A percentile compares a stretch with the other conserved stretches of the same genome.
These are phyloP conservation scores for Melangyna quadrimaculata DNA, from an alignment of 2,888 invertebrate genomes.

Conservation along the genomic window DNA sequence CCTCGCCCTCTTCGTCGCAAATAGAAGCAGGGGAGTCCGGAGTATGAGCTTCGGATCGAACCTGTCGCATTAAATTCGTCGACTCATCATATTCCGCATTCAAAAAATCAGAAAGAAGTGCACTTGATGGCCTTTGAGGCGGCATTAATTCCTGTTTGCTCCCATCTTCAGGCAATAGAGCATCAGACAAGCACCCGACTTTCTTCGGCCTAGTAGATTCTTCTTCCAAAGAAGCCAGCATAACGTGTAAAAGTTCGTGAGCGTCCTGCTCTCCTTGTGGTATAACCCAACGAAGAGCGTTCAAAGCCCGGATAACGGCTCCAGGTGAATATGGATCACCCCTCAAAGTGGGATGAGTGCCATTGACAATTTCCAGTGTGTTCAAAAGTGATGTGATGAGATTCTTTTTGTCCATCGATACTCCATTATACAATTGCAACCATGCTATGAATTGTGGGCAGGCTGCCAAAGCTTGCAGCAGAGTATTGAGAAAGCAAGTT, in stretches of 20 bases:
- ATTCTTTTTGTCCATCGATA: slow-evolving; percentile 85
- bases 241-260: slow-evolving; percentile 94
- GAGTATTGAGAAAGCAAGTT: slow-evolving; percentile 95
- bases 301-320: slow-evolving; percentile 88
- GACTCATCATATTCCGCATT: slow-evolving; percentile 80
- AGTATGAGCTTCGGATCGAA: slow-evolving; percentile 80
- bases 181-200: slow-evolving; percentile 88
- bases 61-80: slow-evolving; percentile 79
- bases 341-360: slow-evolving; percentile 86
- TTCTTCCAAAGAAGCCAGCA: slow-evolving; percentile 94
- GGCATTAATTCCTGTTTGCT: slow-evolving; percentile 74
- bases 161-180: slow-evolving; percentile 83
- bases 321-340: slow-evolving; percentile 84
- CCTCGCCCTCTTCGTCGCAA: slow-evolving; percentile 77
- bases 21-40: slow-evolving; percentile 81
- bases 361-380: slow-evolving; percentile 88
- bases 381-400: slow-evolving; percentile 88
- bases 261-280: slow-evolving; percentile 97
- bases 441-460: slow-evolving; percentile 92
- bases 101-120: slow-evolving; percentile 80
- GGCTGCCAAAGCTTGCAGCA: slow-evolving; percentile 94
- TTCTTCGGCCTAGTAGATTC: slow-evolving; percentile 84
- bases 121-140: slow-evolving; percentile 82
- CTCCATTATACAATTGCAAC: slow-evolving; percentile 86
- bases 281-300: slow-evolving; percentile 91